phyloP scores from a whole-genome alignment of 2,797 vertebrate genomes.

The Dallia pectoralis region DNA sequence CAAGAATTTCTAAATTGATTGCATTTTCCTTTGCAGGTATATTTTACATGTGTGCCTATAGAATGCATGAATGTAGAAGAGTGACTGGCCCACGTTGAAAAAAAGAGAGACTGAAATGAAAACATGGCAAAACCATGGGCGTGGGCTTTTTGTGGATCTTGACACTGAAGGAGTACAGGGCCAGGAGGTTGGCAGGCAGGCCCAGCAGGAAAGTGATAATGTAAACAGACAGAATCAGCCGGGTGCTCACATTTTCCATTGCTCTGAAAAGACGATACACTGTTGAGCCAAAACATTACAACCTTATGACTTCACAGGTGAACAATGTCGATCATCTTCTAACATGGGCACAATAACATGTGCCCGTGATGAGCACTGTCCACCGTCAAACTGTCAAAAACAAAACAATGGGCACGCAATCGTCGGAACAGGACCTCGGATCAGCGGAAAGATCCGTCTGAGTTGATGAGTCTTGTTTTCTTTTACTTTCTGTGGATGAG shows the following conservation, averaged over 20 bases:
- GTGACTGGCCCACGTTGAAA: conserved; percentile 76
- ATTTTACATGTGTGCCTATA: conserved; percentile 91
- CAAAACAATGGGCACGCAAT: too few relatives aligned
- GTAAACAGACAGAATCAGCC: conserved; percentile 66
- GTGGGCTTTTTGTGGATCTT: conserved; percentile 63
- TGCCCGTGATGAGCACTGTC: too few relatives aligned
- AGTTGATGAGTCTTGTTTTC: too few relatives aligned
- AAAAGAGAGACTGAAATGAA: conserved; percentile 9
- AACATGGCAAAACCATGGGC: conserved; percentile 22
- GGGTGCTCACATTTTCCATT: neutral
- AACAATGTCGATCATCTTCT: too few relatives aligned
- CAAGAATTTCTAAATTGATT: neutral
- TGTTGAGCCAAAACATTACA: too few relatives aligned
- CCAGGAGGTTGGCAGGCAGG: conserved; percentile 77
- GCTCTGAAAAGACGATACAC: conserved; percentile 18
- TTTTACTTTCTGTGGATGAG: too few relatives aligned
- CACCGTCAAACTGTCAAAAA: too few relatives aligned
- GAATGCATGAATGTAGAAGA: conserved; percentile 85
- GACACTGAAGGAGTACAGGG: conserved; percentile 68
- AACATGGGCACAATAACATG: too few relatives aligned
- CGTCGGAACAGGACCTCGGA: too few relatives aligned
- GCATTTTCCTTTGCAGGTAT: conserved; percentile 74
- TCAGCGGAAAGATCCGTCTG: too few relatives aligned
- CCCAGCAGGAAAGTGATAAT: conserved; percentile 73
- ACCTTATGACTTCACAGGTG: too few relatives aligned